Base-by-base conservation (phyloP, 2,888 invertebrate species). In the Ectropis crepuscularia region DNA sequence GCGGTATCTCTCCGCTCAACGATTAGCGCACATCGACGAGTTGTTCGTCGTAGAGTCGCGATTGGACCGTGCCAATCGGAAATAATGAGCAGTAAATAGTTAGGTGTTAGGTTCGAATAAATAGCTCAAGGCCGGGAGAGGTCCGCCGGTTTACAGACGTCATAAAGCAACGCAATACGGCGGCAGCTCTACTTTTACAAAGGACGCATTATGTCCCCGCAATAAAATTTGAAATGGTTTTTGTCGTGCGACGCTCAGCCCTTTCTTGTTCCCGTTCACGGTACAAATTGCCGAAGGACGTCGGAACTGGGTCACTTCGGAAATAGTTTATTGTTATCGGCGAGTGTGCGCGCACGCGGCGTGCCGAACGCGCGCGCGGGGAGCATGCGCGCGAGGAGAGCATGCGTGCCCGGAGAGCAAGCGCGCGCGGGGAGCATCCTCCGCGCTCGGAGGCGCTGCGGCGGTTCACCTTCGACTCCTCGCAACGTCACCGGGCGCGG, bases 241-340 rank as follows among this genome's bases (percentile, higher is more conserved):
- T 79, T 85, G 86, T 84, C 85, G 85, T 87, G 89, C 87, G 77
- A 82, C 86, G 85, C 81, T 78, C 81, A 86, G 89, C 91, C 91
- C 91, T 91, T 92, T 92, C 90, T 91, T 90, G 89, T 90, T 92
- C 91, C 92, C 89, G 89, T 85, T 86, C 87, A 86, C 89, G 85
- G 89, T 86, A 91, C 91, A 88, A 89, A 91, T 91, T 90, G 79
- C 87, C 82, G 92, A 92, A 92, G 92, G 92, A 92, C 92, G 92
- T 88, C 83, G 82, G 80, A 92, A 90, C 90, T 92, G 86, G 92
- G 92, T 92, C 92, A 92, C 90, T 92, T 92, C 92, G 92, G 90
- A 92, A 92, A 92, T 92, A 92, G 91, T 92, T 92, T 92, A 92
- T 92, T 92, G 92, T 92, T 92, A 92, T 92, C 91, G 91, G 87